Percentiles rank a stretch among this genome's conserved stretches.
phyloP scores from a whole-genome alignment of 2,113 vertebrate species.

The Pelecanoides urinatrix region DNA sequence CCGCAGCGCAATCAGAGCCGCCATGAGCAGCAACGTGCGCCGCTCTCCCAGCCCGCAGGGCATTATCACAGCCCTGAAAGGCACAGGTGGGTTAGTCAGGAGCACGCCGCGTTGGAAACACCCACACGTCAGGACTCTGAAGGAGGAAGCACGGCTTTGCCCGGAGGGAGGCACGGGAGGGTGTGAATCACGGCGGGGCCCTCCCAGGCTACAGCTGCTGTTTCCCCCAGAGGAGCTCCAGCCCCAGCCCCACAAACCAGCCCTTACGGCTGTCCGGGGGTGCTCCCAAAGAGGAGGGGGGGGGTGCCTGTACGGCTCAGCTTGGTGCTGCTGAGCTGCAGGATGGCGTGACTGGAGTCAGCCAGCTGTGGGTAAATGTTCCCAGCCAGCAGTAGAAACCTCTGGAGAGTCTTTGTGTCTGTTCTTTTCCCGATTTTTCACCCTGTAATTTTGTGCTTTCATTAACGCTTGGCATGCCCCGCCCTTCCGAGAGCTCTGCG shows the following conservation, averaged over 20 bases:
- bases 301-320: neutral
- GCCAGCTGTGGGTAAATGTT: neutral
- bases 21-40: rapidly evolving
- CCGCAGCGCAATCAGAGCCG: rapidly evolving
- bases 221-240: neutral
- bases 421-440: neutral
- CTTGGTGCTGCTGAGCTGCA: neutral
- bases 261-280: rapidly evolving
- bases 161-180: rapidly evolving
- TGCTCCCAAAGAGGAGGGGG: neutral
- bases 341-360: neutral
- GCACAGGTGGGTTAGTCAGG: neutral
- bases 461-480: neutral
- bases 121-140: neutral
- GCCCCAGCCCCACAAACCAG: neutral
- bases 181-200: neutral
- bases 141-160: neutral
- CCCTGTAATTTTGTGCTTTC: neutral
- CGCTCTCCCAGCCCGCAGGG: neutral
- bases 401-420: neutral
- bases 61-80: rapidly evolving
- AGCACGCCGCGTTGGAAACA: rapidly evolving
- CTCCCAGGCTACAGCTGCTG: neutral
- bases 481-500: rapidly evolving
- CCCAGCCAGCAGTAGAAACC: neutral